Conservation (phyloP, 1,140 invertebrate genomes). For the Hetaerina americana region DNA sequence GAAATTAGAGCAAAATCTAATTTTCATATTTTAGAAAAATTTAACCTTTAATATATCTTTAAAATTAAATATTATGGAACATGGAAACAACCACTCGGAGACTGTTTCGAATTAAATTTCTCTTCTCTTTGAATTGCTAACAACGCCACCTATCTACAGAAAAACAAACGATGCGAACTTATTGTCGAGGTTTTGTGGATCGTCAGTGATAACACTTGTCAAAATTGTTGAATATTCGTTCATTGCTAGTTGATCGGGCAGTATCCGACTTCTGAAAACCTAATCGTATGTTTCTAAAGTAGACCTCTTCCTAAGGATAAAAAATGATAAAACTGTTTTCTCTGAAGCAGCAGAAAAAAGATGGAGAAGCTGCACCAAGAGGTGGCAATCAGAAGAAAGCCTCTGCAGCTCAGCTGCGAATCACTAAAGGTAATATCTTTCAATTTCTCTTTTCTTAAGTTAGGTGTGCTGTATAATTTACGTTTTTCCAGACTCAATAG, state of each 20-base stretch:
- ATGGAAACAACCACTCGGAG: too few relatives aligned
- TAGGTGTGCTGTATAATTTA: not conserved
- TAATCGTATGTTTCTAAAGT: not conserved
- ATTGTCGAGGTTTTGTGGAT: not conserved
- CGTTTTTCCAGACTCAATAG: too few relatives aligned
- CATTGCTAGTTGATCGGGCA: too few relatives aligned
- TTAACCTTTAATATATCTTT: too few relatives aligned
- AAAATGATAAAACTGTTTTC: conserved; percentile 95
- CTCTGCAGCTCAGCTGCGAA: conserved; percentile 88
- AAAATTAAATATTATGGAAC: too few relatives aligned
- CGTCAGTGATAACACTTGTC: not conserved
- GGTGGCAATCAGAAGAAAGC: conserved; percentile 75
- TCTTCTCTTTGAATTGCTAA: too few relatives aligned
- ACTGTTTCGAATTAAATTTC: too few relatives aligned
- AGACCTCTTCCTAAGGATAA: not conserved
- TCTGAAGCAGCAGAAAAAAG: conserved; percentile 94
- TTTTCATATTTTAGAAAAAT: too few relatives aligned
- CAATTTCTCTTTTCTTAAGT: not conserved
- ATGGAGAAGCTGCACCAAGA: conserved; percentile 70
- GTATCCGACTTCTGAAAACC: too few relatives aligned
- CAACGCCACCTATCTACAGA: not conserved
- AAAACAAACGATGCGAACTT: not conserved
- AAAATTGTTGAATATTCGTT: not conserved
- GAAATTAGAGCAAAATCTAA: too few relatives aligned
- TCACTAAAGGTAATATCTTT: conserved; percentile 90